Evolutionary conservation across 1,140 invertebrate genomes (phyloP).

Genomic region (Euura lappo): DNA sequence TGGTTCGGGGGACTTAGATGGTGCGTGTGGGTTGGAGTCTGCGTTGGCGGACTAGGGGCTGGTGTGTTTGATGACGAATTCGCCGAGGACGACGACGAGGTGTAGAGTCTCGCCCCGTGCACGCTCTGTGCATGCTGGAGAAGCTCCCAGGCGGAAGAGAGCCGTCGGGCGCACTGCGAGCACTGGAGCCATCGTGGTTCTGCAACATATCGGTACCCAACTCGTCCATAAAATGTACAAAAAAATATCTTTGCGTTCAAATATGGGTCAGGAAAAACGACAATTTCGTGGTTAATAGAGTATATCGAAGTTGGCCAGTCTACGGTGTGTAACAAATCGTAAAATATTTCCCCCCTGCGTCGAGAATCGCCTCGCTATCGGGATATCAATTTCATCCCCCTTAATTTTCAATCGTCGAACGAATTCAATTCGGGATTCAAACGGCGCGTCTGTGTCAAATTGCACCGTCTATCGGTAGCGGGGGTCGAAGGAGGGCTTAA

Average conservation of each 20-base stretch:
- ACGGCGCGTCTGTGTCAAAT: conserved; percentile 56
- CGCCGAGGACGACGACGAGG: conserved; percentile 64
- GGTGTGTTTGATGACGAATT: conserved; percentile 57
- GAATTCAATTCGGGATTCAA: conserved; percentile 58
- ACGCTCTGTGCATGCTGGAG: conserved; percentile 93
- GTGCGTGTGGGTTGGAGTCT: conserved; percentile 52
- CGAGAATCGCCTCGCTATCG: not conserved
- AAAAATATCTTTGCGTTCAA: not conserved
- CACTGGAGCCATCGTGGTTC: conserved; percentile 95
- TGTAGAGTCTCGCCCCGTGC: conserved; percentile 93
- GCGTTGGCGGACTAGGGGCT: conserved; percentile 55
- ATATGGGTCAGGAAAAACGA: not conserved
- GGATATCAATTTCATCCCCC: conserved; percentile 22
- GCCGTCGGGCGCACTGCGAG: conserved; percentile 89
- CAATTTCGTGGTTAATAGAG: not conserved
- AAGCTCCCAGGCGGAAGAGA: conserved; percentile 91
- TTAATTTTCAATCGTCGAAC: conserved; percentile 48
- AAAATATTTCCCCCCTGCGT: not conserved
- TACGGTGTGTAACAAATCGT: not conserved
- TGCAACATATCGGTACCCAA: conserved; percentile 65
- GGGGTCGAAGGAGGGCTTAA: conserved; percentile 41
- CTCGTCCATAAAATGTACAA: not conserved
- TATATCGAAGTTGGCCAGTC: not conserved
- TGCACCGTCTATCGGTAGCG: conserved; percentile 35
- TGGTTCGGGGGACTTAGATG: conserved; percentile 57